Conservation (phyloP, 2,113 vertebrate species). For the Dasyprocta punctata region DNA sequence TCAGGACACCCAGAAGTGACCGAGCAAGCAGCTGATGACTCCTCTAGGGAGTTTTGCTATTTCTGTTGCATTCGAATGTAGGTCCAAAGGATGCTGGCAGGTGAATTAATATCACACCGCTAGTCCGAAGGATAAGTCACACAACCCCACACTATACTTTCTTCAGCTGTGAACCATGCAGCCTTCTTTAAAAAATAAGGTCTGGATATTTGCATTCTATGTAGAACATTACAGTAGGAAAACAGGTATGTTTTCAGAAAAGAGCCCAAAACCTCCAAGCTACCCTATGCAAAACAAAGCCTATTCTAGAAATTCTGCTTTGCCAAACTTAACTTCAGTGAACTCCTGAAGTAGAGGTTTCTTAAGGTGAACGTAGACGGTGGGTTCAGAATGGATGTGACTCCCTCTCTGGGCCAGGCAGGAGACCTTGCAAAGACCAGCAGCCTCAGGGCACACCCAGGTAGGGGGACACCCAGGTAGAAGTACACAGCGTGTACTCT, state of each 20-base stretch:
- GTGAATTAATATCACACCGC: neutral
- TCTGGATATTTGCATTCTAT: neutral
- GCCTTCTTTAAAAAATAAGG: neutral
- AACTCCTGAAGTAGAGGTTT: neutral
- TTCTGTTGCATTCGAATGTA: neutral
- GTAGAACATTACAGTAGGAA: neutral
- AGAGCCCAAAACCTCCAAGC: neutral
- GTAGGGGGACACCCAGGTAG: neutral
- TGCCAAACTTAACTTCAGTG: neutral
- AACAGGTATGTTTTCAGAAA: neutral
- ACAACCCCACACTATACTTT: neutral
- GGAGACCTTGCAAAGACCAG: neutral
- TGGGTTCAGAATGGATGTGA: neutral
- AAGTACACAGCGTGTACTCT: neutral
- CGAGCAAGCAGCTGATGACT: conserved; percentile 51
- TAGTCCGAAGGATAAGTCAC: neutral
- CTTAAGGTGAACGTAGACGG: neutral
- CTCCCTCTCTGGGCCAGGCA: neutral
- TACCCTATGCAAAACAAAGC: neutral
- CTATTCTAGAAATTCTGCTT: neutral
- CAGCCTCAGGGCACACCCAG: neutral
- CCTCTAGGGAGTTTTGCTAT: conserved; percentile 27
- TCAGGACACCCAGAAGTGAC: conserved; percentile 18
- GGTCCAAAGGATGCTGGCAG: neutral
- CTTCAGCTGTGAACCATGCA: neutral